Evolutionary conservation across 2,797 vertebrate species (phyloP).

Genomic region (Malurus leucopterus): DNA sequence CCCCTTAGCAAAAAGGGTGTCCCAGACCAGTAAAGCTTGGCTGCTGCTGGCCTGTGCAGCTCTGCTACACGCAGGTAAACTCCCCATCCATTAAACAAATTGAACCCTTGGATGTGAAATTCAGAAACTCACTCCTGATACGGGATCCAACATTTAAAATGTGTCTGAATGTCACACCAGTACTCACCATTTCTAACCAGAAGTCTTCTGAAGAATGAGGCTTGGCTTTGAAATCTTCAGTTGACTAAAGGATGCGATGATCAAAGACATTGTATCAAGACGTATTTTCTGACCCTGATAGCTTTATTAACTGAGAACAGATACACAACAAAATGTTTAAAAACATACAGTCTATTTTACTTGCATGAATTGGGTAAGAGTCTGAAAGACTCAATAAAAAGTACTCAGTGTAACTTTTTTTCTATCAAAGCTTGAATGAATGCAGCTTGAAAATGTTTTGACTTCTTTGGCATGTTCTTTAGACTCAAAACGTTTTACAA

Average conservation of each 20-base stretch:
- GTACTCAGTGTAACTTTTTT: background rate
- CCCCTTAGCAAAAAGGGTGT: background rate
- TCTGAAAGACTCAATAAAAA: background rate
- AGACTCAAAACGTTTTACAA: background rate
- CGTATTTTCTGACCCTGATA: background rate
- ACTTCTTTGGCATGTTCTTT: background rate
- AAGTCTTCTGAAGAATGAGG: background rate
- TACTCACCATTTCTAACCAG: background rate
- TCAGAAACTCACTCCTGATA: background rate
- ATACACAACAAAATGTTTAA: background rate
- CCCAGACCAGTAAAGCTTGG: background rate
- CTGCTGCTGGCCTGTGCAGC: background rate
- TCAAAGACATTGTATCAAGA: background rate
- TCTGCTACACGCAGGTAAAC: background rate
- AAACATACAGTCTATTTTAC: background rate
- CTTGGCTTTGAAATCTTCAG: background rate
- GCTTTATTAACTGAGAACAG: background rate
- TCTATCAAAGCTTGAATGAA: background rate
- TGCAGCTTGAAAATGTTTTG: background rate
- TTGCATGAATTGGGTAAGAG: background rate
- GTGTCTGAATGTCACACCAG: background rate
- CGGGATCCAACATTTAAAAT: background rate
- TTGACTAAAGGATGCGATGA: background rate
- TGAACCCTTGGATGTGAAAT: background rate
- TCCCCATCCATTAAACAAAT: background rate